A percentile compares a stretch with the other conserved stretches of the same genome.
Conservation (phyloP, 2,113 vertebrate species). For the Phylloscopus trochilus region DNA sequence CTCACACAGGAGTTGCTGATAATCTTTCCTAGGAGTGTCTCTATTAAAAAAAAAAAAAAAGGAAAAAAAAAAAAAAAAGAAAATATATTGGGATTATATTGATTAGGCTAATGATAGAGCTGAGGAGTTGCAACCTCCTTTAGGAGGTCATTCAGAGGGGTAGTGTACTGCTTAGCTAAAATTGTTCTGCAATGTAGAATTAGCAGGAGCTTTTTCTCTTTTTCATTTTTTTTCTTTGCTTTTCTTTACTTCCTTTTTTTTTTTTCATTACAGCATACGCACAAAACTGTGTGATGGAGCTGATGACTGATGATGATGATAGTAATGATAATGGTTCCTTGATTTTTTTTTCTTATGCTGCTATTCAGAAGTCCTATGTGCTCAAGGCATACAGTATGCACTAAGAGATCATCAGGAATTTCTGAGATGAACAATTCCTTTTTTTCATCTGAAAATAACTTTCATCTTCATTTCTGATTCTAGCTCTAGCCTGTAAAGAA, state of each 20-base stretch:
- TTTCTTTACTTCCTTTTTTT: not conserved
- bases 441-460: constrained; percentile 1
- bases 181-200: constrained; percentile 27
- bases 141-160: not conserved
- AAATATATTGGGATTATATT: constrained; percentile 10
- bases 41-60: not conserved
- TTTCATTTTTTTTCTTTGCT: not conserved
- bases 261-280: not conserved
- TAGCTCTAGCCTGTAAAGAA: not conserved
- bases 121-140: constrained; percentile 11
- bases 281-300: constrained; percentile 13
- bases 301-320: constrained; percentile 51
- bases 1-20: not conserved
- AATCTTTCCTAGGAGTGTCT: not conserved
- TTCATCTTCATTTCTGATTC: not conserved
- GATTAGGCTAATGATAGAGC: constrained; percentile 14
- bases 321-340: constrained; percentile 34
- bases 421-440: not conserved
- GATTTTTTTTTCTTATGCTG: constrained; percentile 38
- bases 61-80: not conserved
- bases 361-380: not conserved
- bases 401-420: constrained; percentile 13
- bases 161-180: not conserved
- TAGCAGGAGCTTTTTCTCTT: not conserved
- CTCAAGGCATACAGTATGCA: not conserved